Evolutionary conservation across 2,797 vertebrate genomes (phyloP).

Genomic region (Myiothlypis coronata): DNA sequence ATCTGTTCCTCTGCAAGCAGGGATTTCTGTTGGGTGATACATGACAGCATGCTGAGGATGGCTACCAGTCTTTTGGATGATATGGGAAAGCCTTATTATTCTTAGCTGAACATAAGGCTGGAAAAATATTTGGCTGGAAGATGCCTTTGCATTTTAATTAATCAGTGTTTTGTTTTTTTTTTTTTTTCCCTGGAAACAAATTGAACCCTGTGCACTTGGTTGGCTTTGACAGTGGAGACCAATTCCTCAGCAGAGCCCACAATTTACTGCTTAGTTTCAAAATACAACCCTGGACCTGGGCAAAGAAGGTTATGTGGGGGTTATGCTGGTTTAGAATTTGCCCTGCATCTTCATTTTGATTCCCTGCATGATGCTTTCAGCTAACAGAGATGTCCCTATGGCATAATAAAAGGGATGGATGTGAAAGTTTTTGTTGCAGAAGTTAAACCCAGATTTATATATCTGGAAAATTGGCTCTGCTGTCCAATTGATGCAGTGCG

Average conservation of each 20-base stretch:
- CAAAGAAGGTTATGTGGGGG: neutral
- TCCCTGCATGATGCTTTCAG: neutral
- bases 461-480: neutral
- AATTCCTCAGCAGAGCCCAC: neutral
- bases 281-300: neutral
- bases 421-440: neutral
- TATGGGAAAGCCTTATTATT: slow-evolving; percentile 34
- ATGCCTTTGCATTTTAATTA: slow-evolving; percentile 51
- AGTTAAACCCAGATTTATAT: neutral
- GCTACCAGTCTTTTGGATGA: neutral
- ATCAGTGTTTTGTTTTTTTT: neutral
- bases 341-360: neutral
- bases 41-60: neutral
- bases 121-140: slow-evolving; percentile 57
- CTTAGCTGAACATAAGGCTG: slow-evolving; percentile 56
- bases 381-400: neutral
- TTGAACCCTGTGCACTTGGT: neutral
- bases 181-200: neutral
- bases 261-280: neutral
- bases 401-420: neutral
- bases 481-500: neutral
- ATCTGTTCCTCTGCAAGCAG: neutral
- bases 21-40: slow-evolving; percentile 14
- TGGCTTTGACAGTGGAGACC: neutral
- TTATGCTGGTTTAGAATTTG: neutral